These are phyloP conservation scores for Felis catus DNA, from an alignment of 2,113 vertebrate species.

Conservation along the genomic window DNA sequence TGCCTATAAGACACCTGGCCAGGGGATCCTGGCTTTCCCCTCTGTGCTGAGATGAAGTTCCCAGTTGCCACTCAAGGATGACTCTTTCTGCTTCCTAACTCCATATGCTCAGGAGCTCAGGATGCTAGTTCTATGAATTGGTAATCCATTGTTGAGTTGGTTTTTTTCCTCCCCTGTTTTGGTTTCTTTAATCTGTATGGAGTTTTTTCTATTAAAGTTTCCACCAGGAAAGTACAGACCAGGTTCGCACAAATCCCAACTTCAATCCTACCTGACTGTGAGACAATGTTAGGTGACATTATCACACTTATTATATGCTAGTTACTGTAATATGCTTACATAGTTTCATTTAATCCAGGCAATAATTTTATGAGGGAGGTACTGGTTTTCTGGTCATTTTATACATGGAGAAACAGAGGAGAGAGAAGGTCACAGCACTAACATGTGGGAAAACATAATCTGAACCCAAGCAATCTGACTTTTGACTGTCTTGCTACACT, in stretches of 20 bases:
- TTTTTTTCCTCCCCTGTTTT: not conserved
- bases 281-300: not conserved
- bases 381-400: not conserved
- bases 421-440: not conserved
- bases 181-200: not conserved
- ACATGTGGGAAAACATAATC: not conserved
- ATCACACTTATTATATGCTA: not conserved
- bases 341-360: not conserved
- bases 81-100: not conserved
- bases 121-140: not conserved
- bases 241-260: not conserved
- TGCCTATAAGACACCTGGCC: not conserved
- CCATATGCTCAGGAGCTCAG: not conserved
- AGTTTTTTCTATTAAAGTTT: slow-evolving; percentile 25
- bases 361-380: not conserved
- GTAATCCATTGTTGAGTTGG: not conserved
- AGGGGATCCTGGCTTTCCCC: not conserved
- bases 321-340: not conserved
- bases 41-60: not conserved
- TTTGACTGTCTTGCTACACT: not conserved
- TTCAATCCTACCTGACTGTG: not conserved
- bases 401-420: not conserved
- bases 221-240: not conserved
- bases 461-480: not conserved
- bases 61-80: not conserved